Conservation (phyloP, 2,797 vertebrate species). For the Onychomys arenicola region DNA sequence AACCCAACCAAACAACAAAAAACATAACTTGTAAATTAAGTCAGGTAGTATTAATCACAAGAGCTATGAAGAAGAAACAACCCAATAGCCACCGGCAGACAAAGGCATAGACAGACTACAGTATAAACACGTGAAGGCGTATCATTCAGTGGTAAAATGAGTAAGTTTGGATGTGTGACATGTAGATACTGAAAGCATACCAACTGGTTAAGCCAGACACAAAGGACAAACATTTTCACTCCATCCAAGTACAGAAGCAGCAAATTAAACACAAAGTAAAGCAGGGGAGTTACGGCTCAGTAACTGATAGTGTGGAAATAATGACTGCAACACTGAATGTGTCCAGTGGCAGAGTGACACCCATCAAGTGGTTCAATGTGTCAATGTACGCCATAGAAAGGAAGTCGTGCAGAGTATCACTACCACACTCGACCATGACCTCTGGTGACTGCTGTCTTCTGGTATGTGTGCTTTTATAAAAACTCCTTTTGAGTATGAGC, state of each 20-base stretch:
- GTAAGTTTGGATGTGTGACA: not conserved
- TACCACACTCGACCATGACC: not conserved
- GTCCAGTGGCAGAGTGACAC: not conserved
- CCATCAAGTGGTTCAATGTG: not conserved
- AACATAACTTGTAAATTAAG: not conserved
- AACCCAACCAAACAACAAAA: no score
- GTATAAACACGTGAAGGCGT: not conserved
- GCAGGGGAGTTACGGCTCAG: not conserved
- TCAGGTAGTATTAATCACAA: not conserved
- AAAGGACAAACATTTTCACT: constrained; percentile 32
- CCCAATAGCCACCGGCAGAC: not conserved
- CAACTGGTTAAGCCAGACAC: constrained; percentile 23
- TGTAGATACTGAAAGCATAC: not conserved
- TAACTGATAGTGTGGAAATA: not conserved
- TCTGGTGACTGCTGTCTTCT: not conserved
- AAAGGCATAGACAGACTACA: not conserved
- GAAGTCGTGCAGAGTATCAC: not conserved
- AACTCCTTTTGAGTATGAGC: not conserved
- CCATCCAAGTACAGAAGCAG: not conserved
- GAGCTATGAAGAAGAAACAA: not conserved
- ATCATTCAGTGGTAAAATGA: not conserved
- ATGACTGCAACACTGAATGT: not conserved
- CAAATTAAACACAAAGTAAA: constrained; percentile 28
- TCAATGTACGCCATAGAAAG: not conserved
- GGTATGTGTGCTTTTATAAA: not conserved